Percentiles rank a stretch among this genome's conserved stretches.
phyloP scores from a whole-genome alignment of 1,140 invertebrate species.

The Drosophila pallidifrons region DNA sequence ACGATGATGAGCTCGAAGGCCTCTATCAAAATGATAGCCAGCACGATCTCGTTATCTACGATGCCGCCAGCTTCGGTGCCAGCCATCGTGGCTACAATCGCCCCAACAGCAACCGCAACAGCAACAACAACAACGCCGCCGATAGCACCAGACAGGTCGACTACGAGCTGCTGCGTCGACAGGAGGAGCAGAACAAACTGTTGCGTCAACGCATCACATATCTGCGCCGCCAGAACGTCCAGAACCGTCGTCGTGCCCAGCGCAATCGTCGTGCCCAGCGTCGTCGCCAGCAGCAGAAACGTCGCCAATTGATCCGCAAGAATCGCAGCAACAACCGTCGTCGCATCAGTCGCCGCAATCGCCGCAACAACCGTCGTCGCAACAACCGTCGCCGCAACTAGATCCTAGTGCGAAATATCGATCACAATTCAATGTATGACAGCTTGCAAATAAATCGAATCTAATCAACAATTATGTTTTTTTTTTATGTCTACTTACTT shows the following conservation, averaged over 20 bases:
- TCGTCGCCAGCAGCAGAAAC: background rate
- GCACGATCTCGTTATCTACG: background rate
- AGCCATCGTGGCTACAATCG: conserved; percentile 1
- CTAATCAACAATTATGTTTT: no score
- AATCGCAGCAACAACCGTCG: conserved; percentile 20
- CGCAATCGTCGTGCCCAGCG: background rate
- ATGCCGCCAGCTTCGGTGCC: background rate
- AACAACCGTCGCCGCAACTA: conserved; percentile 52
- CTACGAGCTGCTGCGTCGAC: conserved; percentile 56
- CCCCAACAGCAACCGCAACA: background rate
- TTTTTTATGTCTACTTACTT: no score
- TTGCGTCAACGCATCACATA: conserved; percentile 24
- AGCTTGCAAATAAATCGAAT: background rate
- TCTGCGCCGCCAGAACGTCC: conserved; percentile 4
- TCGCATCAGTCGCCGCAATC: conserved; percentile 22
- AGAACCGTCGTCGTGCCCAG: conserved; percentile 8
- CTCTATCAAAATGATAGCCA: conserved; percentile 10
- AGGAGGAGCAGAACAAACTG: conserved; percentile 49
- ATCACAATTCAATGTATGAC: background rate
- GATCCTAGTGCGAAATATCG: background rate
- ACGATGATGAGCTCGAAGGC: conserved; percentile 12
- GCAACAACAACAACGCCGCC: background rate
- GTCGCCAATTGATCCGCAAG: conserved; percentile 10
- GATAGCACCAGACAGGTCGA: conserved; percentile 23
- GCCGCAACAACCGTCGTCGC: conserved; percentile 22